Conservation (phyloP, 2,113 vertebrate genomes). For the Nesogale talazaci region DNA sequence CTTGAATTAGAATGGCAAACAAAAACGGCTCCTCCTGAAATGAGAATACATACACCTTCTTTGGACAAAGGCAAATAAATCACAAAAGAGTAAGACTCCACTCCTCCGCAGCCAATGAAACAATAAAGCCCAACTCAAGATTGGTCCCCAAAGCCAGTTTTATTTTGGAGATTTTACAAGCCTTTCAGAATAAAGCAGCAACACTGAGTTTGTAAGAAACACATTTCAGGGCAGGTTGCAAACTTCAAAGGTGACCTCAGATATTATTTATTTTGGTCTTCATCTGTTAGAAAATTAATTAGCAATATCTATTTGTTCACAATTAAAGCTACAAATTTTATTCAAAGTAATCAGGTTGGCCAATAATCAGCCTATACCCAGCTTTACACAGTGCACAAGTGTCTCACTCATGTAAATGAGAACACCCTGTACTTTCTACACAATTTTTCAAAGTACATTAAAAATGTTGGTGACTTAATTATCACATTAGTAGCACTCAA, state of each 20-base stretch:
- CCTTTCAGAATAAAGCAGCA: background rate
- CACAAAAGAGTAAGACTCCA: background rate
- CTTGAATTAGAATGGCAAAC: background rate
- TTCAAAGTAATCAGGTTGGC: background rate
- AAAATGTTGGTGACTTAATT: background rate
- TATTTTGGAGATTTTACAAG: background rate
- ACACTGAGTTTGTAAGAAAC: background rate
- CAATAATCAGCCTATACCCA: background rate
- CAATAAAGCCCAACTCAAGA: background rate
- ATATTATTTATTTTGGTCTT: background rate
- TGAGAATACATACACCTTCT: background rate
- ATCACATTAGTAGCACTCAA: background rate
- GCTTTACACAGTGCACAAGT: background rate
- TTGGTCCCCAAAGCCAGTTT: background rate
- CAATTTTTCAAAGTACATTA: background rate
- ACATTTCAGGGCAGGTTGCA: background rate
- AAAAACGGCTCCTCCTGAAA: constrained; percentile 15
- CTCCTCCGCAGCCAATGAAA: background rate
- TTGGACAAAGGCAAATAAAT: background rate
- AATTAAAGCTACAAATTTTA: constrained; percentile 2
- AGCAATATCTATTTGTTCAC: background rate
- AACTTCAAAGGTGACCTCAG: background rate
- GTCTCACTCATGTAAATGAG: background rate
- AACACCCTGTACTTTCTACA: background rate
- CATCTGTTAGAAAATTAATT: constrained; percentile 1